These are phyloP conservation scores for Hippopotamus amphibius DNA, from an alignment of 2,113 vertebrate species.

Conservation along the genomic window DNA sequence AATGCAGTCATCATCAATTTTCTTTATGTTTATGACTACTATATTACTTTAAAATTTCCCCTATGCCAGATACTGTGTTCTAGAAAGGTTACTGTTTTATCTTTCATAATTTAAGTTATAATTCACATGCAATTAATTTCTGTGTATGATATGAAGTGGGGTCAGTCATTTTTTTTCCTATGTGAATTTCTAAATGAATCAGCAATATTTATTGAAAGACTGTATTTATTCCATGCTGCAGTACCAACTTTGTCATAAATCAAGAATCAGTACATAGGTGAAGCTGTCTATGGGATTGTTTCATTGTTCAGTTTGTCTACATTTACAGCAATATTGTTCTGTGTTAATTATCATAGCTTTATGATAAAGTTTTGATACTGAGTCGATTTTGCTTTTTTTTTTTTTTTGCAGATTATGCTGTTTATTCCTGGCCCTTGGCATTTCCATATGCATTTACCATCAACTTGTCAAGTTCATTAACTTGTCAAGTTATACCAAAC, in stretches of 20 bases:
- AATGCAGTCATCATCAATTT: neutral
- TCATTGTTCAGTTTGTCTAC: neutral
- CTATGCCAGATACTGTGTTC: neutral
- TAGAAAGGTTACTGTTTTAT: neutral
- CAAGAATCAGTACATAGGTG: neutral
- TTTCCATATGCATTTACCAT: neutral
- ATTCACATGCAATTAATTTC: neutral
- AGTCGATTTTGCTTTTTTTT: neutral
- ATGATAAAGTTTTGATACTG: neutral
- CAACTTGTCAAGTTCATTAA: neutral
- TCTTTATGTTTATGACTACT: neutral
- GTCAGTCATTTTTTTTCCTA: neutral
- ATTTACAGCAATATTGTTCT: neutral
- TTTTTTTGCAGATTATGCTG: neutral
- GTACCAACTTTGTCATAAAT: neutral
- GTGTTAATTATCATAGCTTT: neutral
- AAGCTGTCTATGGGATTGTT: neutral
- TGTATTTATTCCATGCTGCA: neutral
- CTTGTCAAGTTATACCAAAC: neutral
- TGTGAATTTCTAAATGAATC: neutral
- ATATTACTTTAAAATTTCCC: neutral
- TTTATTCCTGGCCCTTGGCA: neutral
- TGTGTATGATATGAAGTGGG: neutral
- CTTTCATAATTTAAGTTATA: neutral
- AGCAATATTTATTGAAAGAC: neutral